Percentiles rank a stretch among this genome's conserved stretches.
Evolutionary conservation across 64 coral and sea anemone species (phyloP).

Genomic region (Catalaphyllia jardinei): DNA sequence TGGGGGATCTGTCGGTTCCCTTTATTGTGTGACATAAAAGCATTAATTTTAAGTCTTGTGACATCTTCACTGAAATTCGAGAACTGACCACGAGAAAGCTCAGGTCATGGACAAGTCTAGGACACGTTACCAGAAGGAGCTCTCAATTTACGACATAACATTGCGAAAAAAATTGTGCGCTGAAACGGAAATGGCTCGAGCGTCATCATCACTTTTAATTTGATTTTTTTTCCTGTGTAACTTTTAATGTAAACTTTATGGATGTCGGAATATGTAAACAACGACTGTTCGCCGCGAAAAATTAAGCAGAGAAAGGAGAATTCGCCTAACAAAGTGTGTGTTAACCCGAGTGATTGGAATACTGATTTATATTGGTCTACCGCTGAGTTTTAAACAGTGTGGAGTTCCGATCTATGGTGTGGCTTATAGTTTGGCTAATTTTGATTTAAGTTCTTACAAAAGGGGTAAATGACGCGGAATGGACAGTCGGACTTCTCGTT

Average conservation of each 20-base stretch:
- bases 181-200: constrained; percentile 3
- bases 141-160: neutral
- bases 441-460: neutral
- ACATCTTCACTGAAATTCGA: neutral
- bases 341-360: no score
- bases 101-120: neutral
- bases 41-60: neutral
- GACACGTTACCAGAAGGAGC: no score
- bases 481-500: neutral
- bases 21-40: constrained; percentile 14
- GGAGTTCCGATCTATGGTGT: neutral
- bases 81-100: neutral
- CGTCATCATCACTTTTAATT: neutral
- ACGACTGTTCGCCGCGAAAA: neutral
- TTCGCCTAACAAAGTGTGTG: no score
- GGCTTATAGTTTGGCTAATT: neutral
- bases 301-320: neutral
- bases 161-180: no score
- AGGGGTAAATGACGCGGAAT: neutral
- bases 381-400: neutral
- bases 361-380: no score
- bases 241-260: neutral
- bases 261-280: neutral
- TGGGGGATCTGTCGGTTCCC: no score
- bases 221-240: neutral